Percentiles rank a stretch among this genome's conserved stretches.
These are phyloP conservation scores for Homarus americanus DNA, from an alignment of 1,140 invertebrate species.

Conservation along the genomic window DNA sequence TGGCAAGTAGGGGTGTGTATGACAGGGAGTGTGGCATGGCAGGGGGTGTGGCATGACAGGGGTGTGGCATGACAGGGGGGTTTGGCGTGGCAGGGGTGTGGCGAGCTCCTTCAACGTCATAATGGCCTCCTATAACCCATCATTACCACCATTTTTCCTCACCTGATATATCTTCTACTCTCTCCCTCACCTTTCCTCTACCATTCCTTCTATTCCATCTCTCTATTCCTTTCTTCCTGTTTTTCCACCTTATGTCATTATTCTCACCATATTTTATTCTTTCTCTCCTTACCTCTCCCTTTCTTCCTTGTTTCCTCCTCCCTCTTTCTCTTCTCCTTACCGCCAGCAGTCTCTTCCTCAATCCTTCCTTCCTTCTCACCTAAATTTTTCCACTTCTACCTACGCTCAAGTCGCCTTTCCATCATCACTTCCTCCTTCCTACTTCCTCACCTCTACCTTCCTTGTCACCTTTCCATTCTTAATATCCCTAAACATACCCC, in stretches of 20 bases:
- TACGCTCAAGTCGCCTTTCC: not conserved
- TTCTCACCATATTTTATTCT: no score
- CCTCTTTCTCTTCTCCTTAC: not conserved
- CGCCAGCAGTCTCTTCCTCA: no score
- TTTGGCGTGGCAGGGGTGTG: not conserved
- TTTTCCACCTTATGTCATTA: not conserved
- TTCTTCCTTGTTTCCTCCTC: not conserved
- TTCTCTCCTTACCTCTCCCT: not conserved
- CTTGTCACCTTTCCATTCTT: no score
- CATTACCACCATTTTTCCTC: not conserved
- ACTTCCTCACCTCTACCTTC: not conserved
- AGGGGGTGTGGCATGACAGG: no score
- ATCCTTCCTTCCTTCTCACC: not conserved
- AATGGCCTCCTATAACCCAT: not conserved
- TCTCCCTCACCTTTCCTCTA: not conserved
- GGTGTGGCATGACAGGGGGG: no score
- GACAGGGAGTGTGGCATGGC: no score
- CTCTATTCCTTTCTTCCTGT: not conserved
- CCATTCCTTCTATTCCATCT: not conserved
- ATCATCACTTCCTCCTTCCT: not conserved
- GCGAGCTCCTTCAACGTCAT: not conserved
- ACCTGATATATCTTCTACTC: not conserved
- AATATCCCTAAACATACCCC: no score
- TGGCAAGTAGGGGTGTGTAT: no score
- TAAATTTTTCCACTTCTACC: not conserved